Evolutionary conservation across 2,888 invertebrate genomes (phyloP).

Genomic region (Biston stratarius): DNA sequence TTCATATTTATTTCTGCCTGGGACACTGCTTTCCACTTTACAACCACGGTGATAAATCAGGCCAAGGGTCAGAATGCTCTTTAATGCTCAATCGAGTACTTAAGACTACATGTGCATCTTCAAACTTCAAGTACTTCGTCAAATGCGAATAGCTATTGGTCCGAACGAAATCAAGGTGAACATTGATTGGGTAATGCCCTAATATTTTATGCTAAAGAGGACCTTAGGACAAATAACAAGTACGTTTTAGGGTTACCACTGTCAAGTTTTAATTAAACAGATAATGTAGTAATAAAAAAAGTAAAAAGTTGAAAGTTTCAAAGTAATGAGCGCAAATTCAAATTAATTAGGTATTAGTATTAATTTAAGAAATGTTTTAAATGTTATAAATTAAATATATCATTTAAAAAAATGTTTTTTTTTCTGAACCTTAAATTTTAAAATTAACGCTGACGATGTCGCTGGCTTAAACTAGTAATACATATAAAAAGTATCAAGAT

Average conservation of each 20-base stretch:
- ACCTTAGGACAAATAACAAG: conserved; percentile 7
- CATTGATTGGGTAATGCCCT: conserved; percentile 20
- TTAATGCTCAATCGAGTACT: conserved; percentile 7
- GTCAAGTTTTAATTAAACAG: neutral
- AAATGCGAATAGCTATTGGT: conserved; percentile 4
- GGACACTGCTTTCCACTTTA: neutral
- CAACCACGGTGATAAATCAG: neutral
- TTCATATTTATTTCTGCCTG: too few relatives aligned
- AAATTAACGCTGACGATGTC: too few relatives aligned
- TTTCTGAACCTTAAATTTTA: too few relatives aligned
- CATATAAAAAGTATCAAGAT: neutral
- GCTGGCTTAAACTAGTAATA: too few relatives aligned
- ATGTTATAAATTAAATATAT: too few relatives aligned
- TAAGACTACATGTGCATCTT: conserved; percentile 2
- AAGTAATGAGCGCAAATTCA: too few relatives aligned
- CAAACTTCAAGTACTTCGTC: conserved; percentile 14
- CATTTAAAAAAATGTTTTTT: too few relatives aligned
- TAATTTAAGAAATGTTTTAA: too few relatives aligned
- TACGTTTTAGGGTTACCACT: conserved; percentile 16
- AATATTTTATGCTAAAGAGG: conserved; percentile 19
- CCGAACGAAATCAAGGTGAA: conserved; percentile 7
- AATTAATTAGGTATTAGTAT: too few relatives aligned
- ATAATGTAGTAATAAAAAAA: too few relatives aligned
- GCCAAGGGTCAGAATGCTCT: conserved; percentile 8
- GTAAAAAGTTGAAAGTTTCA: too few relatives aligned